Percentiles rank a stretch among this genome's conserved stretches.
phyloP scores from a whole-genome alignment of 1,140 invertebrate species.

The Nomia melanderi region DNA sequence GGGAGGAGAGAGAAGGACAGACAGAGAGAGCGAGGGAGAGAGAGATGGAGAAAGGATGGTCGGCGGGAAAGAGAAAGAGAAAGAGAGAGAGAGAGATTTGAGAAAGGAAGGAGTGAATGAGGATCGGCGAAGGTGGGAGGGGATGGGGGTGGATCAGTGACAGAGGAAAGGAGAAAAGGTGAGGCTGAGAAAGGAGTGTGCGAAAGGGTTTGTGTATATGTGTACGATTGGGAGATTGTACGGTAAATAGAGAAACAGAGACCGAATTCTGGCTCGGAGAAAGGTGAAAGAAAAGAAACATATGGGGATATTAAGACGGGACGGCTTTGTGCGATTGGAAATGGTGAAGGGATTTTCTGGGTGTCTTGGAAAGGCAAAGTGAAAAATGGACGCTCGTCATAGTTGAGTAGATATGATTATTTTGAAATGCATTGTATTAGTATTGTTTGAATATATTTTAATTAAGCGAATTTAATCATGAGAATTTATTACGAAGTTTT shows the following conservation, averaged over 20 bases:
- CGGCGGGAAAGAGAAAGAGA: constrained; percentile 13
- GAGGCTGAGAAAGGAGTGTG: background rate
- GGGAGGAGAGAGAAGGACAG: constrained; percentile 16
- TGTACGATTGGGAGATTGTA: constrained; percentile 9
- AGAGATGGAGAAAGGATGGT: background rate
- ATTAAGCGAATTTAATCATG: too few species aligned
- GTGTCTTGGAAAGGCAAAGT: background rate
- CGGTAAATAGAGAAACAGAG: constrained; percentile 17
- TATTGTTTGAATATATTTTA: too few species aligned
- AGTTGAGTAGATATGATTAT: too few species aligned
- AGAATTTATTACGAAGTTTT: too few species aligned
- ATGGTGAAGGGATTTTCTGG: constrained; percentile 8
- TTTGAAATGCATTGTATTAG: too few species aligned
- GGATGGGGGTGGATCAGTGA: constrained; percentile 25
- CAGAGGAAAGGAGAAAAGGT: constrained; percentile 31
- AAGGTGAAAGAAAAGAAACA: constrained; percentile 36
- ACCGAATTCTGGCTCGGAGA: constrained; percentile 13
- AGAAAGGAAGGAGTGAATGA: constrained; percentile 48
- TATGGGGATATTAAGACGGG: background rate
- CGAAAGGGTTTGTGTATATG: too few species aligned
- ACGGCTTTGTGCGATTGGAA: constrained; percentile 16
- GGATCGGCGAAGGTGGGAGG: constrained; percentile 20
- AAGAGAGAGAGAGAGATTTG: constrained; percentile 22
- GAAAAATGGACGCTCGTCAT: too few species aligned
- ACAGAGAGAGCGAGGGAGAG: constrained; percentile 6